Evolutionary conservation across 1,140 invertebrate species (phyloP), one percentile per base, ranked within the genome.

Genomic region (Ostrea edulis): DNA sequence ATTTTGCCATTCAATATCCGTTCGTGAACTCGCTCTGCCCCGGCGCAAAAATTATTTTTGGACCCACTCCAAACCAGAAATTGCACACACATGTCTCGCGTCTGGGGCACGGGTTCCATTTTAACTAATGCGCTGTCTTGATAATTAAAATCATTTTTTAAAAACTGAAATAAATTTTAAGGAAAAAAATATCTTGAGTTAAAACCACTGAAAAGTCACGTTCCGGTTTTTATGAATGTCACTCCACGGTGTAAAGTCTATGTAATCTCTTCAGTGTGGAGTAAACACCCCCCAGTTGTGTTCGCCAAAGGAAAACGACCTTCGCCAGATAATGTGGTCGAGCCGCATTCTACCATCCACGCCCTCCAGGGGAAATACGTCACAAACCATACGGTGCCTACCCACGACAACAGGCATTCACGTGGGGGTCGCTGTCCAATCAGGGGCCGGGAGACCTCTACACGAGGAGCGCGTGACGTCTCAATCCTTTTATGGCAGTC

Each of bases 371-470:
- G 82, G 82, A 83, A 83, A 83, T 83, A 83, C 82, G 82, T 83
- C 82, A 83, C 52, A 52, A 54, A 53, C 44, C 82, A 83, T 83
- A 83, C 82, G 82, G 82, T 83, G 82, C 82, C 82, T 83, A 83
- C 82, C 82, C 82, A 83, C 82, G 52, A 83, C 82, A 54, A 83
- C 82, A 83, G 82, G 51, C 82, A 83, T 83, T 83, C 82, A 83
- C 82, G 82, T 83, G 82, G 82, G 68, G 82, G 82, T 83, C 82
- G 82, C 44, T 44, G 82, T 35, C 82, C 82, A 83, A 83, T 83
- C 82, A 83, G 82, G 82, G 82, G 44, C 82, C 14, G 82, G 82
- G 82, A 83, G 82, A 83, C 51, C 44, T 77, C 35, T 83, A 54
- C 82, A 83, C 82, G 82, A 83, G 52, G 82, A 83, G 52, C 82